A percentile compares a stretch with the other conserved stretches of the same genome.
Evolutionary conservation across 2,113 vertebrate species (phyloP).

Genomic region (Synchiropus splendidus): DNA sequence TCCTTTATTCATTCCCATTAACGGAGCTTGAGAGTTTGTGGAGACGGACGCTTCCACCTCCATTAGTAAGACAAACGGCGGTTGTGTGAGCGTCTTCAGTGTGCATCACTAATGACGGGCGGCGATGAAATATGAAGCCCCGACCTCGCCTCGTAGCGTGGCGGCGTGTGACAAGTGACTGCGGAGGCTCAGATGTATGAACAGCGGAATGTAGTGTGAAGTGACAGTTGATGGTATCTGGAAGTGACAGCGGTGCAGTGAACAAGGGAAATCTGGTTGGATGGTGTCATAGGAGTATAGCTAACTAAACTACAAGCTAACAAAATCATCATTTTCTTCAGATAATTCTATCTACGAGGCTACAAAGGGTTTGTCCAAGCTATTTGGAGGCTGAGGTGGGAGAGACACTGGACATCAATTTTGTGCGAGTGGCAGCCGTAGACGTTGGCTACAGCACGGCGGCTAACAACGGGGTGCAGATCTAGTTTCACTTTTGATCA

Average conservation of each 20-base stretch:
- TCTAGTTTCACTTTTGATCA: too few species aligned
- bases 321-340: neutral
- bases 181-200: neutral
- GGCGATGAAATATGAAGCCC: slow-evolving; percentile 28
- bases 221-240: too few species aligned
- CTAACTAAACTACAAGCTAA: too few species aligned
- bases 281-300: neutral
- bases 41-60: slow-evolving; percentile 24
- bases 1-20: slow-evolving; percentile 58
- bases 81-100: slow-evolving; percentile 15
- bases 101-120: slow-evolving; percentile 20
- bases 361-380: too few species aligned
- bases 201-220: too few species aligned
- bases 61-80: slow-evolving; percentile 46
- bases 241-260: too few species aligned
- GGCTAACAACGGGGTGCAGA: too few species aligned
- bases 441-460: too few species aligned
- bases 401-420: too few species aligned
- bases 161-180: slow-evolving; percentile 13
- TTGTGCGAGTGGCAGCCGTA: too few species aligned
- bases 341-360: too few species aligned
- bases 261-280: neutral
- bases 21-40: slow-evolving; percentile 47
- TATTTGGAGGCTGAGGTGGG: too few species aligned
- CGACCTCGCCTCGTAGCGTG: slow-evolving; percentile 6